Conservation (phyloP, 2,888 invertebrate genomes). For the Seladonia tumulorum region DNA sequence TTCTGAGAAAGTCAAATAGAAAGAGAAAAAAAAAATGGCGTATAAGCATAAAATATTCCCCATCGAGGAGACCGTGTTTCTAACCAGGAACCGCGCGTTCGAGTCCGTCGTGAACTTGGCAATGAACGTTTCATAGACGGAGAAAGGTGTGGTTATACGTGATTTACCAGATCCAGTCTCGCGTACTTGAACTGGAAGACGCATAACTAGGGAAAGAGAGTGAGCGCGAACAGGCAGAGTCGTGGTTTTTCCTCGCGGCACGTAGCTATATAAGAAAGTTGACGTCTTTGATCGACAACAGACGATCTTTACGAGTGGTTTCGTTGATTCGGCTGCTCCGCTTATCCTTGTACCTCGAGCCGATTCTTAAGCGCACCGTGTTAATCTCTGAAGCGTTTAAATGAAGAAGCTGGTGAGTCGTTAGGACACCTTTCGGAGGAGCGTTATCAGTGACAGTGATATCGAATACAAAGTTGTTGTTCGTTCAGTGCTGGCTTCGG, state of each 20-base stretch:
- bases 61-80: background rate
- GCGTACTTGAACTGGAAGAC: constrained; percentile 43
- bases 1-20: background rate
- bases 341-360: background rate
- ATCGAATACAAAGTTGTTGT: background rate
- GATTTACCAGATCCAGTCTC: constrained; percentile 47
- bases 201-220: constrained; percentile 22
- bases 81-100: constrained; percentile 8
- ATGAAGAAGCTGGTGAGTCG: constrained; percentile 57
- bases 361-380: background rate
- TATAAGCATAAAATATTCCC: background rate
- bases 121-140: constrained; percentile 43
- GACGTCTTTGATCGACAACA: constrained; percentile 43
- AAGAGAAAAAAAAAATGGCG: background rate
- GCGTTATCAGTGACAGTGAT: background rate
- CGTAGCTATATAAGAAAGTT: constrained; percentile 61
- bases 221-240: constrained; percentile 14
- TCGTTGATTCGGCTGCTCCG: background rate
- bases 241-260: constrained; percentile 18
- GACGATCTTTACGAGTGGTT: constrained; percentile 35
- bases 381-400: background rate
- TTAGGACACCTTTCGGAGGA: background rate
- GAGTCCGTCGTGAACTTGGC: constrained; percentile 25
- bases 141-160: constrained; percentile 55
- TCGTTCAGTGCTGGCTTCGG: background rate